These are phyloP conservation scores for Sitophilus oryzae DNA, from an alignment of 1,140 invertebrate species.

Conservation along the genomic window DNA sequence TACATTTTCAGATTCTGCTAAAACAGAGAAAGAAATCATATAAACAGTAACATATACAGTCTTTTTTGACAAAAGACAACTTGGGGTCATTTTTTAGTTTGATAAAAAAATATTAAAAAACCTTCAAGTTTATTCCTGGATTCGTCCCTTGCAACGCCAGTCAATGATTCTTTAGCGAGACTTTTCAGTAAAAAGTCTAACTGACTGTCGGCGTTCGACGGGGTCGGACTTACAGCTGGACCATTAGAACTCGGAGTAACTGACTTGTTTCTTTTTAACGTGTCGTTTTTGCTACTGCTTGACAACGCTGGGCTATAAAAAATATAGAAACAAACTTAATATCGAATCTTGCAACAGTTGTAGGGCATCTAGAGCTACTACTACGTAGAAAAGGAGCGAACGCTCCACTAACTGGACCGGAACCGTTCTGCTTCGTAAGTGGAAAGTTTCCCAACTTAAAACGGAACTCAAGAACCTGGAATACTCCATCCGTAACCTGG, in stretches of 20 bases:
- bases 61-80: too few relatives aligned
- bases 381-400: too few relatives aligned
- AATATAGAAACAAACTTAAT: slow-evolving; percentile 9
- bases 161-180: slow-evolving; percentile 51
- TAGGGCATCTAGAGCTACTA: too few relatives aligned
- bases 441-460: too few relatives aligned
- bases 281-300: slow-evolving; percentile 31
- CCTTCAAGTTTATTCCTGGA: slow-evolving; percentile 41
- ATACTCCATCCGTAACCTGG: too few relatives aligned
- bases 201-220: slow-evolving; percentile 47
- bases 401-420: too few relatives aligned
- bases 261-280: slow-evolving; percentile 33
- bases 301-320: slow-evolving; percentile 34
- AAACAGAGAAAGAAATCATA: slow-evolving; percentile 1
- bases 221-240: slow-evolving; percentile 35
- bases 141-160: slow-evolving; percentile 36
- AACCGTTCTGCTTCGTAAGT: too few relatives aligned
- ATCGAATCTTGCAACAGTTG: neutral
- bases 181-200: slow-evolving; percentile 59
- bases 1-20: slow-evolving; percentile 43
- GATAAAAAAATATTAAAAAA: slow-evolving; percentile 2
- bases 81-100: neutral
- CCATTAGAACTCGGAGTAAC: slow-evolving; percentile 17
- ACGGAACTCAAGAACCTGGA: too few relatives aligned
- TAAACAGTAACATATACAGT: neutral